phyloP scores from a whole-genome alignment of 2,888 invertebrate genomes.

The Sminthurinus aureus region DNA sequence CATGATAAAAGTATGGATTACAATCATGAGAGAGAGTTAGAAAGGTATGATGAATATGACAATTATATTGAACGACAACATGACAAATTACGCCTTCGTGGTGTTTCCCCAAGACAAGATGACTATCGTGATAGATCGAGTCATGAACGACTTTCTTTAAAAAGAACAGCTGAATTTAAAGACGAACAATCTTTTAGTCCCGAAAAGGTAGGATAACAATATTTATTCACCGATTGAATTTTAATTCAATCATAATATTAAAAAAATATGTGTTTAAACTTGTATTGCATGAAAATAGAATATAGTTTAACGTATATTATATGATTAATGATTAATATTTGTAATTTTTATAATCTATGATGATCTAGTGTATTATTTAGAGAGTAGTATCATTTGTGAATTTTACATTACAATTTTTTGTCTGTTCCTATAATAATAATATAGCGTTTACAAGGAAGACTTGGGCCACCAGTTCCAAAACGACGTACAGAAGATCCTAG shows the following conservation, averaged over 20 bases:
- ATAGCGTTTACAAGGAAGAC: slow-evolving; percentile 34
- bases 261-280: too few relatives aligned
- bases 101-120: slow-evolving; percentile 16
- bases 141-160: slow-evolving; percentile 16
- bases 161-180: slow-evolving; percentile 18
- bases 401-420: not conserved
- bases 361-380: not conserved
- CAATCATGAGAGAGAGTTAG: slow-evolving; percentile 24
- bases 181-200: slow-evolving; percentile 23
- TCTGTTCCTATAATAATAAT: not conserved
- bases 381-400: not conserved
- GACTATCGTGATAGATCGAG: slow-evolving; percentile 7
- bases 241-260: not conserved
- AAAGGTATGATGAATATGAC: slow-evolving; percentile 11
- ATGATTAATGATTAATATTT: not conserved
- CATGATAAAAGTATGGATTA: slow-evolving; percentile 21
- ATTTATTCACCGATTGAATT: not conserved
- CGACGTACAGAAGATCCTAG: not conserved
- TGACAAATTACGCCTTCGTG: not conserved
- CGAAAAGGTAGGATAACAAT: slow-evolving; percentile 29
- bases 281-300: not conserved
- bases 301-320: not conserved
- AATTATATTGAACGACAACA: slow-evolving; percentile 3
- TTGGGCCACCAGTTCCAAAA: slow-evolving; percentile 37
- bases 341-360: not conserved